Conservation (phyloP, 2,888 invertebrate genomes). For the Callosobruchus maculatus region DNA sequence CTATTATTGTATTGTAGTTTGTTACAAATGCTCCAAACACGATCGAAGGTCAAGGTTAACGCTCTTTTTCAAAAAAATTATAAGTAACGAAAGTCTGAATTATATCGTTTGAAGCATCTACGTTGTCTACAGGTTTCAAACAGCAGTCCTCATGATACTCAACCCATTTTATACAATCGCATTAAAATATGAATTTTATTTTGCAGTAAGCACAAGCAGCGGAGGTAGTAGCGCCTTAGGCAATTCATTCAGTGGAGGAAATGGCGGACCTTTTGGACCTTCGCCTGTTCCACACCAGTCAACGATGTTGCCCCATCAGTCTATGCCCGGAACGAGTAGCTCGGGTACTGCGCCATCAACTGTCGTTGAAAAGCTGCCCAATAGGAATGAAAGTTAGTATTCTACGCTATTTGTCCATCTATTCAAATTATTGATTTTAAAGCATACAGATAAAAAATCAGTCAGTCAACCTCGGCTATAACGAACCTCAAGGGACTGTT, state of each 20-base stretch:
- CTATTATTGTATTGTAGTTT: no score
- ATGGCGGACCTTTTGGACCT: neutral
- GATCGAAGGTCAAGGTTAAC: no score
- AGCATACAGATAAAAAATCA: no score
- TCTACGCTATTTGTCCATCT: neutral
- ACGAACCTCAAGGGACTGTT: no score
- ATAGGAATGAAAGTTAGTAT: constrained; percentile 24
- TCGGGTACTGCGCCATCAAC: constrained; percentile 3
- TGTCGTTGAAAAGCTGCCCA: constrained; percentile 27
- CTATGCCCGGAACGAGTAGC: neutral
- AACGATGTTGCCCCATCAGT: neutral
- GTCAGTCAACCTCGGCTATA: no score
- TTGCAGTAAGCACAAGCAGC: neutral
- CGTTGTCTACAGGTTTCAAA: no score
- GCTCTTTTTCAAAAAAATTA: no score
- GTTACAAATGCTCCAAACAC: no score
- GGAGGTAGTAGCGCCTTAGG: neutral
- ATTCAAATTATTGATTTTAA: neutral
- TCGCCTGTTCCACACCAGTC: neutral
- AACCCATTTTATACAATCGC: no score
- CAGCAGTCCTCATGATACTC: no score
- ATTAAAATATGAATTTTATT: neutral
- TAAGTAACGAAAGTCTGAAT: no score
- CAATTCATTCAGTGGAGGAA: neutral
- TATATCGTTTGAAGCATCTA: no score